A percentile compares a stretch with the other conserved stretches of the same genome.
phyloP scores from a whole-genome alignment of 2,113 vertebrate species.

The Hyperopisus bebe region DNA sequence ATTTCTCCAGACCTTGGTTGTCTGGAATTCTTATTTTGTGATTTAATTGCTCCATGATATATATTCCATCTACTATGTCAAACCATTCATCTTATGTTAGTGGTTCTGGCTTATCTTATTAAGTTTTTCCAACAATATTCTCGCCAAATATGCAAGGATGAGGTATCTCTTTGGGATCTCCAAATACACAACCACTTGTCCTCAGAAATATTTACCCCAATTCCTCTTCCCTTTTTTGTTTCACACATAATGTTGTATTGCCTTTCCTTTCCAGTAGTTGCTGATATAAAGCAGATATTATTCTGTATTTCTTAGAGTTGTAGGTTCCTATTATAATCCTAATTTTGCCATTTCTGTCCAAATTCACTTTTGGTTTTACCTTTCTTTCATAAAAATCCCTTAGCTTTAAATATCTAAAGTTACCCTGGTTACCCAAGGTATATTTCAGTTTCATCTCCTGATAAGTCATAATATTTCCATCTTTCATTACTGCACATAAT shows the following conservation, averaged over 20 bases:
- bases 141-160: not conserved
- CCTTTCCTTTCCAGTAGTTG: not conserved
- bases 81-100: not conserved
- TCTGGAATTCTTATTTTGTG: not conserved
- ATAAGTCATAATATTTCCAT: not conserved
- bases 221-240: not conserved
- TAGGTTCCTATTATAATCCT: not conserved
- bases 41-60: not conserved
- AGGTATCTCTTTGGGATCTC: not conserved
- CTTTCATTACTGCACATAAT: too few relatives aligned
- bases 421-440: not conserved
- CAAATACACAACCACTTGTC: not conserved
- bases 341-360: not conserved
- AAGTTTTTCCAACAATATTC: not conserved
- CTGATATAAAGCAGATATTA: not conserved
- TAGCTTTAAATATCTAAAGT: not conserved
- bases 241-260: not conserved
- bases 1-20: not conserved
- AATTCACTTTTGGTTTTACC: not conserved
- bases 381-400: not conserved
- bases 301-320: not conserved
- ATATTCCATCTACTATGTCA: not conserved
- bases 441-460: not conserved
- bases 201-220: not conserved
- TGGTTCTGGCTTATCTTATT: not conserved